Evolutionary conservation across 2,888 invertebrate species (phyloP), one percentile per base, ranked within the genome.

Genomic region (Netelia virgata): DNA sequence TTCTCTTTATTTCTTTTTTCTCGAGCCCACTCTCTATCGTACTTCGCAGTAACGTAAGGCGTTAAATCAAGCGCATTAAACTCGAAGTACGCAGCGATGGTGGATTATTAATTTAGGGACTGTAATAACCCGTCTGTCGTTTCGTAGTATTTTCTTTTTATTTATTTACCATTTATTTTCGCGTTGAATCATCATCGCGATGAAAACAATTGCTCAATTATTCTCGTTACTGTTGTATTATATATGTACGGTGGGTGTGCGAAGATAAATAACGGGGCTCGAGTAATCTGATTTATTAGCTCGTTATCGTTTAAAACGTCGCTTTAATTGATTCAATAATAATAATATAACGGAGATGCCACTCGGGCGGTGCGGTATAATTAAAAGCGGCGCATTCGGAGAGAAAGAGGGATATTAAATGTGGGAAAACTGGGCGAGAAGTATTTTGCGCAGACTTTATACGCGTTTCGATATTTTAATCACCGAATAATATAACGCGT

Each of bases 61-160:
- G 86, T 83, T 87, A 85, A 87, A 85, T 80, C 83, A 68, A 81
- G 76, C 82, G 69, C 63, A 79, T 73, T 79, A 80, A 36, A 73
- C 68, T n/a, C 64, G 47, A 64, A 74, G 41, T 53, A 36, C 36
- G 6, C 36, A 6, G 18, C 72, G 8, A 14, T 8, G 20, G 18
- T 9, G 41, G 64, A 61, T 66, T 61, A 77, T 72, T 73, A 72
- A 82, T 82, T 77, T 28, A 28, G 23, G 41, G 1, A 20, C 41
- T 9, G n/a, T 36, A 64, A 72, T 81, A 69, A 70, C 75, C 64
- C 66, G 59, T 53, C 53, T 47, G 41, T 66, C 72, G 6, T 43
- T 68, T 47, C 47, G 20, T n/a, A 18, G 11, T n/a, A 10, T 70
- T 53, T 64, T 28, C n/a, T 28, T 61, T 18, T 36, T n/a, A 14